These are phyloP conservation scores for Oncopodura yosiiana DNA, from an alignment of 1,140 invertebrate species.

Conservation along the genomic window DNA sequence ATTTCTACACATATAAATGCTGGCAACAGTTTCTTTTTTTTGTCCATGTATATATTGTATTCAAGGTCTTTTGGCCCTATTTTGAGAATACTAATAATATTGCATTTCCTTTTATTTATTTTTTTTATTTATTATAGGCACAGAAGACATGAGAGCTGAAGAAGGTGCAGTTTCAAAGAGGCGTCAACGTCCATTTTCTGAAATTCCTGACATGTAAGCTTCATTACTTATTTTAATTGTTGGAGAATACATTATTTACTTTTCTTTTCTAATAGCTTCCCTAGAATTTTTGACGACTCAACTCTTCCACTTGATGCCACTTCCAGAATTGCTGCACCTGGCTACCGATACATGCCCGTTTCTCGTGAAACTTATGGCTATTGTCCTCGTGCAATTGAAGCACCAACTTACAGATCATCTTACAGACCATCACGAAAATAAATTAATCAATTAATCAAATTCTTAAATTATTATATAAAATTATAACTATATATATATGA, in stretches of 20 bases:
- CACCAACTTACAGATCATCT: conserved; percentile 36
- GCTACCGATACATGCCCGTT: conserved; percentile 74
- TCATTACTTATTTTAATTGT: too few relatives aligned
- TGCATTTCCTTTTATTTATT: too few relatives aligned
- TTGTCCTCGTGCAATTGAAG: conserved; percentile 70
- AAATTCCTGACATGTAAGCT: conserved; percentile 23
- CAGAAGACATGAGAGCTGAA: conserved; percentile 76
- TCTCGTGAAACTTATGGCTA: conserved; percentile 79
- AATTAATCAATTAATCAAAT: neutral
- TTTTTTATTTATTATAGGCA: conserved; percentile 58
- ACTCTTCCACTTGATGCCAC: conserved; percentile 16
- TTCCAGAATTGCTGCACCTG: conserved; percentile 26
- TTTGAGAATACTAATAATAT: too few relatives aligned
- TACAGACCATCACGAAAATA: neutral
- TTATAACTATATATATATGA: too few relatives aligned
- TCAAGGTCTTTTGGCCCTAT: too few relatives aligned
- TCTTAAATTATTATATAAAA: too few relatives aligned
- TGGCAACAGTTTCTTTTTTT: too few relatives aligned
- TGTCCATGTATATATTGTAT: too few relatives aligned
- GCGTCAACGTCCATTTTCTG: conserved; percentile 47
- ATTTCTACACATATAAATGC: too few relatives aligned
- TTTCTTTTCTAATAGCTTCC: too few relatives aligned
- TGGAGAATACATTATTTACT: too few relatives aligned
- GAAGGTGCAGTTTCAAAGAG: conserved; percentile 44
- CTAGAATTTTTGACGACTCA: conserved; percentile 25